Conservation (phyloP, 2,888 invertebrate species). For the Eilema caniola region DNA sequence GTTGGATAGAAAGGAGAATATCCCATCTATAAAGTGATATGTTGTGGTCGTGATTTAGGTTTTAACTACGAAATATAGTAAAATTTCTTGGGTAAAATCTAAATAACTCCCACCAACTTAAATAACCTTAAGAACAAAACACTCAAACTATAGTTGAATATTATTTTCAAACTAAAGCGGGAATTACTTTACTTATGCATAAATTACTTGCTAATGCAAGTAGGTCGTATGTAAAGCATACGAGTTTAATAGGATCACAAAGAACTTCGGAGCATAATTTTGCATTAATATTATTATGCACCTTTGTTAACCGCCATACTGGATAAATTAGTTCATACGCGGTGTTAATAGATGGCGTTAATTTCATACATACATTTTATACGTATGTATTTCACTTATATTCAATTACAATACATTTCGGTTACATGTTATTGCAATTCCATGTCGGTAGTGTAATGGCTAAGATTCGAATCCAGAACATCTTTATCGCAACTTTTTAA, state of each 20-base stretch:
- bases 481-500: too few species aligned
- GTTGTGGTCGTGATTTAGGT: too few species aligned
- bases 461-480: too few species aligned
- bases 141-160: neutral
- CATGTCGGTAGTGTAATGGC: too few species aligned
- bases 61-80: too few species aligned
- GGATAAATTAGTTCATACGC: slow-evolving; percentile 38
- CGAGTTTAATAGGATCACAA: slow-evolving; percentile 41
- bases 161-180: slow-evolving; percentile 5
- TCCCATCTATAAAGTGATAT: too few species aligned
- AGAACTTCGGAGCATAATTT: slow-evolving; percentile 43
- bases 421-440: too few species aligned
- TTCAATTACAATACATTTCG: too few species aligned
- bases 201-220: slow-evolving; percentile 20
- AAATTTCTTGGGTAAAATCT: neutral
- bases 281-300: slow-evolving; percentile 35
- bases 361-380: neutral
- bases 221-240: slow-evolving; percentile 34
- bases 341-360: slow-evolving; percentile 22
- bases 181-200: slow-evolving; percentile 16
- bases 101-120: neutral
- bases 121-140: neutral
- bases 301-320: slow-evolving; percentile 32
- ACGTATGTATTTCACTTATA: too few species aligned
- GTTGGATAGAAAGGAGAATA: too few species aligned